These are phyloP conservation scores for Acanthopleura granulata DNA, from an alignment of 2,888 invertebrate species.

Conservation along the genomic window DNA sequence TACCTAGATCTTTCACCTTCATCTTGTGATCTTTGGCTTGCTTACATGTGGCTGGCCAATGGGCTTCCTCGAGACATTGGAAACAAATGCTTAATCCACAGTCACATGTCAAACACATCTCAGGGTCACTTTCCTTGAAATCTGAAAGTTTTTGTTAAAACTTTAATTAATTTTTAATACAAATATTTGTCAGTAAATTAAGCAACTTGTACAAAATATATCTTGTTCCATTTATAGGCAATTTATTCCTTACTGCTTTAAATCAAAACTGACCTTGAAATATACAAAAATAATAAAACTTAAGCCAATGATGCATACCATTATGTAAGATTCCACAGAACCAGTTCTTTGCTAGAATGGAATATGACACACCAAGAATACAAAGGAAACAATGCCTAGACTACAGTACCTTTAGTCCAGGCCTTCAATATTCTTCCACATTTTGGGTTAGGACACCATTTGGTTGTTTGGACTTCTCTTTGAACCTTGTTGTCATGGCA, in stretches of 20 bases:
- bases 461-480: conserved; percentile 12
- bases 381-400: not conserved
- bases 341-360: not conserved
- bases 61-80: conserved; percentile 36
- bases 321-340: too few relatives aligned
- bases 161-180: not conserved
- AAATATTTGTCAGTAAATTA: too few relatives aligned
- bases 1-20: conserved; percentile 18
- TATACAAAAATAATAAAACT: too few relatives aligned
- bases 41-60: conserved; percentile 44
- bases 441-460: conserved; percentile 30
- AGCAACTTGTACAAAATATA: too few relatives aligned
- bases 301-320: too few relatives aligned
- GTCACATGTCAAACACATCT: conserved; percentile 27
- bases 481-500: conserved; percentile 1
- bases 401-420: not conserved
- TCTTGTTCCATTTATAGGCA: too few relatives aligned
- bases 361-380: not conserved
- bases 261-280: too few relatives aligned
- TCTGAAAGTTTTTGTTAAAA: not conserved
- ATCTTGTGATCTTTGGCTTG: conserved; percentile 29
- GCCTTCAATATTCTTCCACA: conserved; percentile 22
- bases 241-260: too few relatives aligned
- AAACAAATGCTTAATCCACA: conserved; percentile 42
- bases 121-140: not conserved